Percentiles rank a stretch among this genome's conserved stretches.
phyloP scores from a whole-genome alignment of 2,797 vertebrate genomes.

The Helicolenus hilgendorfi region DNA sequence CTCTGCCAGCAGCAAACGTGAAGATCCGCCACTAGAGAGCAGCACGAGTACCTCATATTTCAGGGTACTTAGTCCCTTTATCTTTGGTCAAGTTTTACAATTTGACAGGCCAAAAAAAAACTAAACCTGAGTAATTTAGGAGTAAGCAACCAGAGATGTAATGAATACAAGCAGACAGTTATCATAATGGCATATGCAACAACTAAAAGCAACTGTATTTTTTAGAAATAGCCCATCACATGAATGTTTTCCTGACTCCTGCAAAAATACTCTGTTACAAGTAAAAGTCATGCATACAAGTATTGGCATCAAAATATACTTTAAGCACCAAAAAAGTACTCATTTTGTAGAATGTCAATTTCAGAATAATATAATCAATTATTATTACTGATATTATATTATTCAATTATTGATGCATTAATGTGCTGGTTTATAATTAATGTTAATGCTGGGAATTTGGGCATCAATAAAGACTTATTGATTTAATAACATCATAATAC shows the following conservation, averaged over 20 bases:
- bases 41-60: conserved; percentile 17
- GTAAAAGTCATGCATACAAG: background rate
- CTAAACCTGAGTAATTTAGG: background rate
- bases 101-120: background rate
- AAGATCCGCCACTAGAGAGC: conserved; percentile 43
- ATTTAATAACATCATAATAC: background rate
- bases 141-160: background rate
- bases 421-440: background rate
- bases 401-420: no score
- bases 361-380: background rate
- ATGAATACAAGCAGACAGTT: background rate
- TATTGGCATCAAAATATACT: background rate
- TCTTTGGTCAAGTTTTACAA: background rate
- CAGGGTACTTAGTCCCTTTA: background rate
- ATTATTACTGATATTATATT: background rate
- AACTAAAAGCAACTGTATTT: background rate
- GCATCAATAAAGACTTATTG: no score
- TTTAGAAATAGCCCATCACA: background rate
- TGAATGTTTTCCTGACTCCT: background rate
- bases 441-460: background rate
- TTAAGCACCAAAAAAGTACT: background rate
- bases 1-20: background rate
- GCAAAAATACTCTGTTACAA: background rate
- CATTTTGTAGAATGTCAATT: background rate
- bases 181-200: background rate